Base-by-base conservation (phyloP, 1,140 invertebrate genomes). In the Ostrea denselamellosa region DNA sequence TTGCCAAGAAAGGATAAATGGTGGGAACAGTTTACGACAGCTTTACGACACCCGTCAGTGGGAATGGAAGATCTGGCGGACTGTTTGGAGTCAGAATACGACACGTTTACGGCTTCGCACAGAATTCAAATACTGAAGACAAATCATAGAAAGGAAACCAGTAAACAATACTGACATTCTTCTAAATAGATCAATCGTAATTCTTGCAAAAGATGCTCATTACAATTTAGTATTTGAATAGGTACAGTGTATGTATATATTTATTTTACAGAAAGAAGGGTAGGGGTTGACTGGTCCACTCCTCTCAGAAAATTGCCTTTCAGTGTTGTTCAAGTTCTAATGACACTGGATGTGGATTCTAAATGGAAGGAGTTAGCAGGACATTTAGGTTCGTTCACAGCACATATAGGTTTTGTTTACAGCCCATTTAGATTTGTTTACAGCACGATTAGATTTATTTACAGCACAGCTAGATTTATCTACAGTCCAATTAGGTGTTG, bases 1-100 rank as follows among this genome's bases (percentile, higher is more conserved):
- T 34, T 77, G 25, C 68, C 28, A 12, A 77, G 68, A 25, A 77
- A 77, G 28, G 68, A 77, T 77, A 77, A 25, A 28, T 77, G 68
- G 68, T 77, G 68, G 68, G 68, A 77, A 34, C 68, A 34, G 68
- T 28, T 77, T 12, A 77, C 28, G 25, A 8, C 68, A 77, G 68
- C 68, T 77, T 77, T 77, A 77, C 28, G 68, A 28, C 68, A 77
- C 28, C 25, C 68, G 2, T 9, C 10, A 28, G 68, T 77, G 8
- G 68, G 25, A 8, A 25, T 28, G 28, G 68, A 34, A 14, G 25
- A 77, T 77, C 2, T 77, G 8, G 68, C 68, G 14, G 68, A 77
- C 5, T 77, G 14, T 14, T 34, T 77, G 28, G 25, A 77, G 10
- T 14, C 68, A 10, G 9, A 77, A 28, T 4, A 28, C 22, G 25